phyloP scores from a whole-genome alignment of 30 jellyfish, hydroid and myxozoan genomes.

The Aurelia aurita complex sp. Pacific region DNA sequence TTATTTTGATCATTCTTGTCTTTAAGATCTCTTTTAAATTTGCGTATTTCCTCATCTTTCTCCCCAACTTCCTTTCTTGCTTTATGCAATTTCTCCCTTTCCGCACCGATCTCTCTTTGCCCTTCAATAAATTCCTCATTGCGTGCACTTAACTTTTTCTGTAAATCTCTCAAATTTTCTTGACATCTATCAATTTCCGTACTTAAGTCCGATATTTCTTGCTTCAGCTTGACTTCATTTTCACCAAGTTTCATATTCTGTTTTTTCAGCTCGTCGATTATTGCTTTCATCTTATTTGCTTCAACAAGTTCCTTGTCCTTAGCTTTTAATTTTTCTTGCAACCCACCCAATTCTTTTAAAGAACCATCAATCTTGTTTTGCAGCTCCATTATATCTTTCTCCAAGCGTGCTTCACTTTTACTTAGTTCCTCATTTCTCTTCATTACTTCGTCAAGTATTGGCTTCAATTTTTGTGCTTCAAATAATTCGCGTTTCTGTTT shows the following conservation, averaged over 20 bases:
- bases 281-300: not conserved
- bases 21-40: slow-evolving; percentile 12
- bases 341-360: slow-evolving; percentile 18
- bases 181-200: not conserved
- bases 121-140: slow-evolving; percentile 45
- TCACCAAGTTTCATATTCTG: not conserved
- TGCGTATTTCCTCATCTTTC: slow-evolving; percentile 1
- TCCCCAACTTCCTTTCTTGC: slow-evolving; percentile 18
- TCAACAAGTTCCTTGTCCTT: not conserved
- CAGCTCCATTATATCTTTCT: not conserved
- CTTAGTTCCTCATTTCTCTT: not conserved
- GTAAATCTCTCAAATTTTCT: not conserved
- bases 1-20: not conserved
- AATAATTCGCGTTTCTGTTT: not conserved
- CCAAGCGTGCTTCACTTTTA: not conserved
- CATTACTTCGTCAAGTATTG: not conserved
- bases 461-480: not conserved
- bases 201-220: not conserved
- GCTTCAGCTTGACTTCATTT: not conserved
- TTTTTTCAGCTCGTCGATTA: not conserved
- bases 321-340: not conserved
- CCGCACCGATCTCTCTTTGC: slow-evolving; percentile 26
- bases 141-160: slow-evolving; percentile 20
- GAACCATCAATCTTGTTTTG: not conserved
- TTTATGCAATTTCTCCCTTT: slow-evolving; percentile 16